Conservation (phyloP, 2,113 vertebrate genomes). For the Anoura caudifer region DNA sequence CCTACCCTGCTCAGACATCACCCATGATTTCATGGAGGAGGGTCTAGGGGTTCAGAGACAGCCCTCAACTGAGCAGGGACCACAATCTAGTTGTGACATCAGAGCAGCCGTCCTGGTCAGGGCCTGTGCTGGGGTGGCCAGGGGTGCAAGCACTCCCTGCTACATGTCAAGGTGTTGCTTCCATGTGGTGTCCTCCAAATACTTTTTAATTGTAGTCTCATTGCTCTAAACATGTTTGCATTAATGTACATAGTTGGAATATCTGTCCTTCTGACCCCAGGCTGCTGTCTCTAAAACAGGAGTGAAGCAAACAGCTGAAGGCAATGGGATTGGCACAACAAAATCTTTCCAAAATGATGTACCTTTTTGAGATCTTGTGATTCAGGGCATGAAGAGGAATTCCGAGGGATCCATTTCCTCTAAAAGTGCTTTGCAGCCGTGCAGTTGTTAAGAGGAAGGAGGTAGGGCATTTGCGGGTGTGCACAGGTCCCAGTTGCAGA, state of each 20-base stretch:
- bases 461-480: not conserved
- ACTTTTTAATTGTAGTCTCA: not conserved
- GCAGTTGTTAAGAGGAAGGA: not conserved
- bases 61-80: not conserved
- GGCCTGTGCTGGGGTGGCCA: not conserved
- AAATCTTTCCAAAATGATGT: not conserved
- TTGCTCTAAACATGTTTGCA: not conserved
- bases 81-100: not conserved
- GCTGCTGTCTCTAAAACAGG: not conserved
- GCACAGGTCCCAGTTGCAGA: not conserved
- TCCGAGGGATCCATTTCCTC: not conserved
- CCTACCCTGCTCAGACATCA: not conserved
- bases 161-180: not conserved
- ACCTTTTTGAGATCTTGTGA: not conserved
- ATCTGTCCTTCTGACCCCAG: accelerated
- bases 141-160: not conserved
- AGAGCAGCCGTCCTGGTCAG: not conserved
- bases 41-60: not conserved
- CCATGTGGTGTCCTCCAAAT: not conserved
- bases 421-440: not conserved
- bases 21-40: not conserved
- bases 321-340: not conserved
- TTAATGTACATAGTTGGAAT: not conserved
- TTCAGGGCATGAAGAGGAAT: not conserved
- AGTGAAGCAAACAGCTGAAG: not conserved